A percentile compares a stretch with the other conserved stretches of the same genome.
These are phyloP conservation scores for Corydoras maculifer DNA, from an alignment of 2,113 vertebrate species.

Conservation along the genomic window DNA sequence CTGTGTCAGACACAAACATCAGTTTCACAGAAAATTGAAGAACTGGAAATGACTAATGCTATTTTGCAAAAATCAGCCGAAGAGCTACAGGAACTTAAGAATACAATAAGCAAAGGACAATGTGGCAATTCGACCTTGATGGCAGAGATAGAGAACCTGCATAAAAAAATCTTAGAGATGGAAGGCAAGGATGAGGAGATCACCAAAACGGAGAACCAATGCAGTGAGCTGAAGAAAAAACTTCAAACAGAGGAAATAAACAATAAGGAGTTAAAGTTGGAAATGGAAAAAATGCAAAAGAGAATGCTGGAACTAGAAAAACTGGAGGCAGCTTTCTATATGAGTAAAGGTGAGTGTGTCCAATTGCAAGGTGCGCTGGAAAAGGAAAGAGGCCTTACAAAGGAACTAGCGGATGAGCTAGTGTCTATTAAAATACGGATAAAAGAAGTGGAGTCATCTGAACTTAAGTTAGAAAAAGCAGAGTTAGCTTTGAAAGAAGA, in stretches of 20 bases:
- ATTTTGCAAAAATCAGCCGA: slow-evolving; percentile 83
- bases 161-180: slow-evolving; percentile 88
- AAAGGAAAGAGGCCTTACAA: slow-evolving; percentile 80
- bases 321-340: slow-evolving; percentile 78
- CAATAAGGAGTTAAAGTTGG: slow-evolving; percentile 78
- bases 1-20: slow-evolving; percentile 77
- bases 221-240: slow-evolving; percentile 81
- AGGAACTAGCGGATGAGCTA: slow-evolving; percentile 85
- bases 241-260: slow-evolving; percentile 82
- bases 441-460: slow-evolving; percentile 87
- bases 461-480: slow-evolving; percentile 84
- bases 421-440: slow-evolving; percentile 83
- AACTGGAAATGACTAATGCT: slow-evolving; percentile 81
- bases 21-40: slow-evolving; percentile 78
- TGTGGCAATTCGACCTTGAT: slow-evolving; percentile 86
- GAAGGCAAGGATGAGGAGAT: slow-evolving; percentile 97
- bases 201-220: slow-evolving; percentile 84
- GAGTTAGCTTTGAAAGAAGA: slow-evolving; percentile 90
- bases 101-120: slow-evolving; percentile 84
- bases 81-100: slow-evolving; percentile 81
- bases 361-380: slow-evolving; percentile 80
- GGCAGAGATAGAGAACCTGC: slow-evolving; percentile 86
- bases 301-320: slow-evolving; percentile 89
- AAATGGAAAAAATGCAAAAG: slow-evolving; percentile 87
- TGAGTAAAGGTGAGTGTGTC: slow-evolving; percentile 79